These are phyloP conservation scores for Pseudolycoriella hygida DNA, from an alignment of 2,888 invertebrate genomes.

Conservation along the genomic window DNA sequence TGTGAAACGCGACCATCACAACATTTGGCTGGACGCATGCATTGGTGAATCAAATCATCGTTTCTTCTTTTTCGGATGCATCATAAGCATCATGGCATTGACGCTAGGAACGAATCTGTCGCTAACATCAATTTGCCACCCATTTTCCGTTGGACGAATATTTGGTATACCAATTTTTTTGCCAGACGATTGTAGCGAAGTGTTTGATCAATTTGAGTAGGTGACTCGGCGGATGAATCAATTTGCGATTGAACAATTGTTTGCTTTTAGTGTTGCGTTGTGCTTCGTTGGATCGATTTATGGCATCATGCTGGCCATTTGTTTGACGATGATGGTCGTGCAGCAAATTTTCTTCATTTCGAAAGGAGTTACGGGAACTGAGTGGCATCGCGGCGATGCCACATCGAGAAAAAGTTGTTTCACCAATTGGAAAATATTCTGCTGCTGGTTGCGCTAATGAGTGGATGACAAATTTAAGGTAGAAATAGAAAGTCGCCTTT, in stretches of 20 bases:
- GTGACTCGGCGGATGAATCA: too few species aligned
- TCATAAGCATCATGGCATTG: conserved; percentile 46
- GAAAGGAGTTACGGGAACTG: conserved; percentile 31
- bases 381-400: conserved; percentile 25
- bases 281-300: conserved; percentile 39
- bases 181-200: conserved; percentile 71
- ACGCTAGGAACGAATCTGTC: conserved; percentile 63
- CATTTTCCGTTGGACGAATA: conserved; percentile 31
- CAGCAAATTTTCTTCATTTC: conserved; percentile 31
- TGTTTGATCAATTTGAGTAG: conserved; percentile 62
- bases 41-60: conserved; percentile 62
- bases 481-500: too few species aligned
- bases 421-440: conserved; percentile 19
- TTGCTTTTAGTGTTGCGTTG: conserved; percentile 33
- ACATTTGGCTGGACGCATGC: conserved; percentile 74
- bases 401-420: conserved; percentile 16
- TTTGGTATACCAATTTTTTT: conserved; percentile 37
- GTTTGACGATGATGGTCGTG: conserved; percentile 30
- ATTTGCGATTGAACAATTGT: conserved; percentile 3
- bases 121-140: conserved; percentile 74
- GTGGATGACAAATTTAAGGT: too few species aligned
- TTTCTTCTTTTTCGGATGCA: conserved; percentile 50
- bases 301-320: conserved; percentile 30
- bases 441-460: conserved; percentile 9
- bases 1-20: conserved; percentile 58